These are phyloP conservation scores for Pandemis corylana DNA, from an alignment of 2,888 invertebrate species.

Conservation along the genomic window DNA sequence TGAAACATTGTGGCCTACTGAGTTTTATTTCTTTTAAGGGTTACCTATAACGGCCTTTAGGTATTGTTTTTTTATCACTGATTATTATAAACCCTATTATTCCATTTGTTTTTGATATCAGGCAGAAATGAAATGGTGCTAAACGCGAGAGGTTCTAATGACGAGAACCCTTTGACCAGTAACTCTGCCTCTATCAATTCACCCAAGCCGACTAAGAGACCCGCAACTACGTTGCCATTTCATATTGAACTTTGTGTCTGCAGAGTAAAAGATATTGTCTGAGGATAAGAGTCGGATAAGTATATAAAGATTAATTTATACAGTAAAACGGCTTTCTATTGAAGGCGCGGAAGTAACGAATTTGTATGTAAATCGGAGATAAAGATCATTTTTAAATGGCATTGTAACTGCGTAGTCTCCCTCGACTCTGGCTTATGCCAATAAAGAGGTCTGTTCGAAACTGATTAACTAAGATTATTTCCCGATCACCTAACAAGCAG, in stretches of 20 bases:
- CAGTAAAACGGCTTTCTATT: background rate
- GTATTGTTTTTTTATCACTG: background rate
- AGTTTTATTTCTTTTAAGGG: background rate
- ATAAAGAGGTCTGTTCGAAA: background rate
- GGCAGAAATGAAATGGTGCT: background rate
- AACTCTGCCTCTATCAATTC: background rate
- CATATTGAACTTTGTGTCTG: background rate
- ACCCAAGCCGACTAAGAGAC: background rate
- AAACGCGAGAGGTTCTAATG: background rate
- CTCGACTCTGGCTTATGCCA: background rate
- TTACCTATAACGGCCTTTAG: background rate
- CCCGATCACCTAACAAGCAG: slow-evolving; percentile 49
- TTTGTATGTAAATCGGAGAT: background rate
- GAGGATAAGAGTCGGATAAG: background rate
- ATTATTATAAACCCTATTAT: background rate
- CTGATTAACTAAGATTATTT: background rate
- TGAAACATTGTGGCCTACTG: background rate
- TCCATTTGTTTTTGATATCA: background rate
- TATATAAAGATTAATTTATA: background rate
- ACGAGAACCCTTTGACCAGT: background rate
- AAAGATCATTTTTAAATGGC: background rate
- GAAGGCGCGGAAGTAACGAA: background rate
- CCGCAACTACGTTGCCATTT: background rate
- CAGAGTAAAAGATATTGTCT: background rate
- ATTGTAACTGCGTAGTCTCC: background rate